Base-by-base conservation (phyloP, 2,113 vertebrate species). In the Albula glossodonta region DNA sequence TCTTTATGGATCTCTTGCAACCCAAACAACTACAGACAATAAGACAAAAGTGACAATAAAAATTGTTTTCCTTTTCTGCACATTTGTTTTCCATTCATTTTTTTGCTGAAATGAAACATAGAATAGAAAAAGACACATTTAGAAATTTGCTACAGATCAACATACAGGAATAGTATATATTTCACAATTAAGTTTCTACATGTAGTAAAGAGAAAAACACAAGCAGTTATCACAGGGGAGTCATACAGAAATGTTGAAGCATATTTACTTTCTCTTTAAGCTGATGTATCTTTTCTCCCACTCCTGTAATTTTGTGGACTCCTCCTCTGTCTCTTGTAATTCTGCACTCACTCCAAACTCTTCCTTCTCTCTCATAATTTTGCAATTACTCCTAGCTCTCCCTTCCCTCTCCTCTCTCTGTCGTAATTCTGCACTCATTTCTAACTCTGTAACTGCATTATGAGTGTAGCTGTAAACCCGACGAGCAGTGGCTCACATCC, bases 401-500 rank as follows among this genome's bases (percentile, higher is more conserved):
- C 12, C 53, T 56, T 19, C 60, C 17, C 12, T 19, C 17, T 4
- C 60, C 60, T 63, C 15, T 63, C 60, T 88, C 78, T 83, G 85
- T 89, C 80, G 74, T 87, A 88, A 88, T 84, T 82, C 84, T 66
- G 78, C 88, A 86, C 85, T 89, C 63, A 31, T 8, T 31, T 31
- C n/a, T 81, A 80, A 48, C 53, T 90, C n/a, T 9, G 90, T 94
- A 95, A 95, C 93, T 93, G 91, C 89, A 92, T 94, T 93, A 93
- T 88, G 87, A 89, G 83, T 88, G 91, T 91, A 90, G 93, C 90
- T 91, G 89, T 85, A 89, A 89, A 91, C 91, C 88, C 77, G 56
- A 81, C 70, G 79, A 81, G 88, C 82, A 53, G 66, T 86, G 89
- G 91, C 90, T 91, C 87, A 87, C 86, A 88, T 87, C 90, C 88